Conservation (phyloP, 2,797 vertebrate genomes). For the Esox masquinongy region DNA sequence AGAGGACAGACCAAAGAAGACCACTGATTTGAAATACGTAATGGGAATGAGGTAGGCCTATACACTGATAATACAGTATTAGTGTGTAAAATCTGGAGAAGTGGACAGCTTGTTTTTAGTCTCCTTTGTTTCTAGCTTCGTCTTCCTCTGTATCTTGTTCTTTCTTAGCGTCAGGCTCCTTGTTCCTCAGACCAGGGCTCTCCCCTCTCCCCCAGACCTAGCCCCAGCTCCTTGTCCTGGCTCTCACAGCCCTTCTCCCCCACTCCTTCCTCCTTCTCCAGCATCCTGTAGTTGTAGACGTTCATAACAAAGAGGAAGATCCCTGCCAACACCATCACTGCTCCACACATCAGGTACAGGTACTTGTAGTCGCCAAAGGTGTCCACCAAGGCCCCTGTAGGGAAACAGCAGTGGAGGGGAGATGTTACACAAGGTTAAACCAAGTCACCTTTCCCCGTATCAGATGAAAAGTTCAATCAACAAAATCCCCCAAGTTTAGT, state of each 20-base stretch:
- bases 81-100: not conserved
- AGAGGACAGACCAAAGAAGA: no score
- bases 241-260: conserved; percentile 36
- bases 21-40: no score
- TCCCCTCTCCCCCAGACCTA: conserved; percentile 37
- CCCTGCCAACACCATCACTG: conserved; percentile 75
- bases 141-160: not conserved
- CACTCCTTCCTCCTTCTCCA: conserved; percentile 50
- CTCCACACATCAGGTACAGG: conserved; percentile 80
- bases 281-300: conserved; percentile 76
- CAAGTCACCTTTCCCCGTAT: not conserved
- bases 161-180: conserved; percentile 33
- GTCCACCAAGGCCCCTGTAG: conserved; percentile 77
- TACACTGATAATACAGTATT: not conserved
- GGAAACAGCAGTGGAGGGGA: not conserved
- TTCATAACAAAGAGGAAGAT: conserved; percentile 83
- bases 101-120: conserved; percentile 4
- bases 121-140: not conserved
- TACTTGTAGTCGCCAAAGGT: conserved; percentile 77
- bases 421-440: not conserved
- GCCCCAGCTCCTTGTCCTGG: conserved; percentile 52
- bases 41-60: not conserved
- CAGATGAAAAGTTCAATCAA: not conserved
- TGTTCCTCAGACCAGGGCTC: conserved; percentile 35
- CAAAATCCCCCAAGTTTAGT: not conserved